Evolutionary conservation across 2,113 vertebrate genomes (phyloP), one percentile per base, ranked within the genome.

Genomic region (Fulica atra): DNA sequence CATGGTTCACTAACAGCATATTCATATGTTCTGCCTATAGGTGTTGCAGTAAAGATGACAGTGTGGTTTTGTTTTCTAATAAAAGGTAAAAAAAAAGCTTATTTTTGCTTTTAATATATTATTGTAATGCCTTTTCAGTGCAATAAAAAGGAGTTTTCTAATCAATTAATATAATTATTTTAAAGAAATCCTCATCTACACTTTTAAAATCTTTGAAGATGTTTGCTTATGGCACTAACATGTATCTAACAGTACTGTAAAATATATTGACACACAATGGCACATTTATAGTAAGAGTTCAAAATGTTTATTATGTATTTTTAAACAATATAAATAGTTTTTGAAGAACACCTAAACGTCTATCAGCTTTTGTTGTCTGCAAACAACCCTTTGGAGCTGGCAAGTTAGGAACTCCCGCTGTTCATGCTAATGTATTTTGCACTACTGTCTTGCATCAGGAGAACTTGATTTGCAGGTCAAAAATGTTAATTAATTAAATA

Each of bases 1-100:
- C n/a, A 53, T 15, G 86, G 92, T 96, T 94, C 95, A 92, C 51
- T 97, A 97, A 87, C 72, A 84, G 65, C 18, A 63, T 64, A 80
- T 91, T 90, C 53, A 44, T 95, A 80, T 83, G 64, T 92, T 97
- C 79, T 97, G 70, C 81, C 81, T 92, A 89, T 85, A 94, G 44
- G 53, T 92, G 33, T 35, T 92, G 56, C 51, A 88, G 20, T 92
- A 96, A 95, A 88, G 50, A 91, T 81, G 81, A 87, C 61, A 63
- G 8, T 40, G 29, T 53, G 31, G 13, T 40, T 77, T 92, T 96
- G 40, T 60, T 91, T 96, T 90, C n/a, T 76, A 74, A 81, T 36
- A 94, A 78, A 51, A 7, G 33, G 26, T 85, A 96, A 95, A 35
- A 8, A 64, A 28, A 72, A 79, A 76, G 16, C 14, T 71, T 95